Evolutionary conservation across 2,888 invertebrate species (phyloP), one percentile per base, ranked within the genome.

Genomic region (Galerucella nymphaeae): DNA sequence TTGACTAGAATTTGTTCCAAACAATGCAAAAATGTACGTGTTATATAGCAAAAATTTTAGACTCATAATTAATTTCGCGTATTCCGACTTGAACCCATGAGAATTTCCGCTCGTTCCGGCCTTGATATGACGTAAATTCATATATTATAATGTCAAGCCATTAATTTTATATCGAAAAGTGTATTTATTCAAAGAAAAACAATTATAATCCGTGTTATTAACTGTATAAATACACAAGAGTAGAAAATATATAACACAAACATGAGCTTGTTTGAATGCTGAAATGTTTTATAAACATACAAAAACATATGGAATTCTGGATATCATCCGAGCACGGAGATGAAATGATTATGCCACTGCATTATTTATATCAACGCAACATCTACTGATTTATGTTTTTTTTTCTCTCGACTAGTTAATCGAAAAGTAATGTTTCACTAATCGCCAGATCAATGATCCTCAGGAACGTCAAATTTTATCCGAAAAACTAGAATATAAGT

Each of bases 221-320:
- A 84, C 82, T 83, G 82, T 80, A 82, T 83, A 84, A 84, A 84
- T 84, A 84, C 82, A 84, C 83, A 81, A 78, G 78, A 76, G 79
- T 75, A 81, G 84, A 83, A 30, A 30, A 84, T 84, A 84, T 84
- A 83, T 84, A 84, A 83, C 83, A 84, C 84, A 83, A 84, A 84
- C 84, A 83, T 74, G 82, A 82, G 79, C 81, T 81, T 82, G 82
- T 83, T 83, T 83, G 81, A 82, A 83, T 80, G 81, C 80, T 84
- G 85, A 84, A 85, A 85, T 85, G 85, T 85, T 85, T 85, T 81
- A 84, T 85, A 85, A 85, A 85, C 85, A 85, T 73, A 80, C 80
- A 83, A 83, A 84, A 84, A 85, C 85, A 85, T 84, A 83, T 83
- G 84, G 83, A 84, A 83, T 85, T 84, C 85, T 85, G 84, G 84